Evolutionary conservation across 2,797 vertebrate species (phyloP).

Genomic region (Tadarida brasiliensis): DNA sequence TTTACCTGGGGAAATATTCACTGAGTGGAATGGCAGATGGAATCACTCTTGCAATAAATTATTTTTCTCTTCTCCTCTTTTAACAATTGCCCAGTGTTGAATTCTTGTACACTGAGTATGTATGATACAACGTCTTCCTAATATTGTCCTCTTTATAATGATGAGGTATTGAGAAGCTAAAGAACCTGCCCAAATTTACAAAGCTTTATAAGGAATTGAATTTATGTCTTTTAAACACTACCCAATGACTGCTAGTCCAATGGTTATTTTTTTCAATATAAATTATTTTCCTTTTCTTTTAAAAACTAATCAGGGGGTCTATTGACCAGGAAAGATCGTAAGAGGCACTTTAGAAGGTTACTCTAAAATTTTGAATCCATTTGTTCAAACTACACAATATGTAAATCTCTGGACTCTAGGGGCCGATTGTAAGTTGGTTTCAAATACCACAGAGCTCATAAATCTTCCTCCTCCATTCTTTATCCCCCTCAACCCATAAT

Average conservation of each 20-base stretch:
- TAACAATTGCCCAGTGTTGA: neutral
- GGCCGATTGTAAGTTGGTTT: slow-evolving; percentile 69
- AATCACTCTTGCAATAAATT: neutral
- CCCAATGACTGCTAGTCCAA: neutral
- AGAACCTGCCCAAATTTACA: neutral
- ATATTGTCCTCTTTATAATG: neutral
- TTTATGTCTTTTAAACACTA: neutral
- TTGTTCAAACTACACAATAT: slow-evolving; percentile 56
- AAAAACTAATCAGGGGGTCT: neutral
- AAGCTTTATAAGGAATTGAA: slow-evolving; percentile 51
- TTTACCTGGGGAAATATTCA: neutral
- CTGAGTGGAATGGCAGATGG: neutral
- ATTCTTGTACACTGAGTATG: neutral
- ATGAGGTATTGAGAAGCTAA: neutral
- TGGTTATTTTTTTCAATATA: neutral
- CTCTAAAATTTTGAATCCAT: slow-evolving; percentile 49
- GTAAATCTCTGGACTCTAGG: slow-evolving; percentile 59
- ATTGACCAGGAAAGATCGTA: slow-evolving; percentile 34
- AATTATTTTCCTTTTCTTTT: neutral
- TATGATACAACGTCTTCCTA: neutral
- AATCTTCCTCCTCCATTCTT: slow-evolving; percentile 62
- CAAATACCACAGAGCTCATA: slow-evolving; percentile 65
- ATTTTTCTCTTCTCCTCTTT: neutral
- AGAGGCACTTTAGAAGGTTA: slow-evolving; percentile 11
- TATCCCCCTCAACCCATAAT: slow-evolving; percentile 33